Evolutionary conservation across 35 echinoderm and acorn worm genomes (phyloP).

Genomic region (Amphiura filiformis): DNA sequence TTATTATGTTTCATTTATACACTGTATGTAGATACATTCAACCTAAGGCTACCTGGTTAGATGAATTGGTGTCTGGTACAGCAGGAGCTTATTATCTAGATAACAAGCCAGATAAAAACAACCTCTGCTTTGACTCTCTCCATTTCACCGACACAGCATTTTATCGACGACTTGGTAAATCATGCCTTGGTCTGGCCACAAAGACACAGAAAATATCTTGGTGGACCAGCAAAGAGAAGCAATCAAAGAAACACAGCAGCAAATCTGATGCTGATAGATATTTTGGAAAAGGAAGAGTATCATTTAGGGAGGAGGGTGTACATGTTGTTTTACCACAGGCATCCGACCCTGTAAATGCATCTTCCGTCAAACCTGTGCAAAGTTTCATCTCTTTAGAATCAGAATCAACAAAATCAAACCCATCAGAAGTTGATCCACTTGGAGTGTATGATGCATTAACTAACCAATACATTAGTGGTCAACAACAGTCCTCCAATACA

Average conservation of each 20-base stretch:
- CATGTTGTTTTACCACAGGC: neutral
- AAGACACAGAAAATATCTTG: conserved; percentile 29
- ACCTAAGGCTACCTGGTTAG: conserved; percentile 31
- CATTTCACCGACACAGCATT: conserved; percentile 74
- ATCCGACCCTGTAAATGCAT: neutral
- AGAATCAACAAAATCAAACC: neutral
- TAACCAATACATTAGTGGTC: conserved; percentile 34
- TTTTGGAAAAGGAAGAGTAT: conserved; percentile 16
- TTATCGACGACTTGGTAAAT: conserved; percentile 71
- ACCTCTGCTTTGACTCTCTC: conserved; percentile 79
- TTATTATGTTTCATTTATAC: no score
- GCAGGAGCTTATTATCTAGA: conserved; percentile 45
- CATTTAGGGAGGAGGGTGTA: neutral
- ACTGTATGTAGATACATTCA: no score
- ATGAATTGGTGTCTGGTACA: conserved; percentile 30
- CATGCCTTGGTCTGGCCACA: conserved; percentile 62
- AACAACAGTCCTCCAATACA: neutral
- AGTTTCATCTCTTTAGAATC: neutral
- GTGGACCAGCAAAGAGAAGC: conserved; percentile 28
- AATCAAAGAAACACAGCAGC: conserved; percentile 52
- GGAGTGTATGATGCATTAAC: conserved; percentile 66
- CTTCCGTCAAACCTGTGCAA: neutral
- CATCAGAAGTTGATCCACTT: conserved; percentile 54
- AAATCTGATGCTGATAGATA: conserved; percentile 43
- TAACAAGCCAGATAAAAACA: conserved; percentile 68